Percentiles rank a stretch among this genome's conserved stretches.
phyloP scores from a whole-genome alignment of 2,113 vertebrate genomes.

The Sinocyclocheilus rhinocerous region DNA sequence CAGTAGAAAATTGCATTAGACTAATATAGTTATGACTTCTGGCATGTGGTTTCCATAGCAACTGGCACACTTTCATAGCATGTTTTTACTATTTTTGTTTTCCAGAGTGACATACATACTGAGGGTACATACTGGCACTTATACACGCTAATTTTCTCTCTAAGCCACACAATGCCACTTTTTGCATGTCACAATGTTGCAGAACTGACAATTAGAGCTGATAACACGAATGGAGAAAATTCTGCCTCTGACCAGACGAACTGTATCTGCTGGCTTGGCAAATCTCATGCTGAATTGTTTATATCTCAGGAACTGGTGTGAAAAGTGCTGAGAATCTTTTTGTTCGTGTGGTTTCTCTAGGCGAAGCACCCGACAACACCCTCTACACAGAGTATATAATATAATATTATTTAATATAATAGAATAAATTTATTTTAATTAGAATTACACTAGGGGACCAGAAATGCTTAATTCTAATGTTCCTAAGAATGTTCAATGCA shows the following conservation, averaged over 20 bases:
- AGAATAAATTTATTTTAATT: too few species aligned
- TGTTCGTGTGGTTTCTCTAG: slow-evolving; percentile 67
- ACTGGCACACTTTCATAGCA: slow-evolving; percentile 31
- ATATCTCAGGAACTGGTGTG: not conserved
- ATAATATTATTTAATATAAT: too few species aligned
- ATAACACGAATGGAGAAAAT: not conserved
- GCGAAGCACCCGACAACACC: slow-evolving; percentile 88
- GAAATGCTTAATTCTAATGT: too few species aligned
- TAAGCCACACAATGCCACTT: not conserved
- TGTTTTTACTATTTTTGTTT: not conserved
- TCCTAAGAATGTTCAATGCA: too few species aligned
- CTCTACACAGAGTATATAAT: too few species aligned
- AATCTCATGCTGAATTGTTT: not conserved
- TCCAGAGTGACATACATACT: not conserved
- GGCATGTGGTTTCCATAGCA: slow-evolving; percentile 45
- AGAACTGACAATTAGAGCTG: not conserved
- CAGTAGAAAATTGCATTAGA: slow-evolving; percentile 53
- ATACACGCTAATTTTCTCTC: not conserved
- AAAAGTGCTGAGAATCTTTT: slow-evolving; percentile 14
- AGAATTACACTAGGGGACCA: too few species aligned
- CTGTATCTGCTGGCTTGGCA: not conserved
- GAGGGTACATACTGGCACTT: not conserved
- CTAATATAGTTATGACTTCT: slow-evolving; percentile 49
- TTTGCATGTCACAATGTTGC: not conserved
- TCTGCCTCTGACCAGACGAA: not conserved